phyloP scores from a whole-genome alignment of 2,113 vertebrate species.

The Fukomys damarensis region DNA sequence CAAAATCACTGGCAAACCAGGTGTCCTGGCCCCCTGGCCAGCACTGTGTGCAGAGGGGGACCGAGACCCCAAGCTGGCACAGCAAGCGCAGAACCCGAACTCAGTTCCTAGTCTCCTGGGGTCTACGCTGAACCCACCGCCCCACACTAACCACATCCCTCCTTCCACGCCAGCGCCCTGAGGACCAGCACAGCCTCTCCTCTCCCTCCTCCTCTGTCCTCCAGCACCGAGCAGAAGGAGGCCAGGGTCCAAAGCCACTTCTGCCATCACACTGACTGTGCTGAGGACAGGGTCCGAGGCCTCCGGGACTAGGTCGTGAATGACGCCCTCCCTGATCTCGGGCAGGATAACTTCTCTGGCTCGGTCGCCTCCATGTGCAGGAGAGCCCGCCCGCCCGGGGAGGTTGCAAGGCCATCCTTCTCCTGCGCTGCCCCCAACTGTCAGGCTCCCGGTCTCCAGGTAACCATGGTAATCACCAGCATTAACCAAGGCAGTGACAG shows the following conservation, averaged over 20 bases:
- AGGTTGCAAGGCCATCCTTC: constrained; percentile 56
- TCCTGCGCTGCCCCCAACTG: constrained; percentile 53
- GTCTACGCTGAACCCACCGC: not conserved
- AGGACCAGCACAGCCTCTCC: not conserved
- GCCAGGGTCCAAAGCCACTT: too few relatives aligned
- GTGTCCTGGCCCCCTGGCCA: not conserved
- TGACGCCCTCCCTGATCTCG: not conserved
- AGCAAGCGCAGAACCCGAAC: too few relatives aligned
- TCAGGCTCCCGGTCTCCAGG: constrained; percentile 66
- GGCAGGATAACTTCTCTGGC: not conserved
- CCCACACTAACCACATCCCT: not conserved
- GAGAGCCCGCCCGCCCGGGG: not conserved
- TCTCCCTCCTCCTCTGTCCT: not conserved
- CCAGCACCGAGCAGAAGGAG: not conserved
- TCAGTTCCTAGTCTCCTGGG: not conserved
- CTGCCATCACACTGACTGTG: not conserved
- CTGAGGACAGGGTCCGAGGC: not conserved
- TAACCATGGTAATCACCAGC: constrained; percentile 80
- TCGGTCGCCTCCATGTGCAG: not conserved
- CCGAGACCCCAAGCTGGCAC: not conserved
- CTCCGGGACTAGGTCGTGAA: accelerated
- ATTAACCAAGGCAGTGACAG: constrained; percentile 56
- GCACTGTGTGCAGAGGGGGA: accelerated
- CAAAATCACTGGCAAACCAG: not conserved
- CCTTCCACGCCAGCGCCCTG: not conserved